Evolutionary conservation across 1,140 invertebrate genomes (phyloP), one percentile per base, ranked within the genome.

Genomic region (Macrosteles quadrilineatus): DNA sequence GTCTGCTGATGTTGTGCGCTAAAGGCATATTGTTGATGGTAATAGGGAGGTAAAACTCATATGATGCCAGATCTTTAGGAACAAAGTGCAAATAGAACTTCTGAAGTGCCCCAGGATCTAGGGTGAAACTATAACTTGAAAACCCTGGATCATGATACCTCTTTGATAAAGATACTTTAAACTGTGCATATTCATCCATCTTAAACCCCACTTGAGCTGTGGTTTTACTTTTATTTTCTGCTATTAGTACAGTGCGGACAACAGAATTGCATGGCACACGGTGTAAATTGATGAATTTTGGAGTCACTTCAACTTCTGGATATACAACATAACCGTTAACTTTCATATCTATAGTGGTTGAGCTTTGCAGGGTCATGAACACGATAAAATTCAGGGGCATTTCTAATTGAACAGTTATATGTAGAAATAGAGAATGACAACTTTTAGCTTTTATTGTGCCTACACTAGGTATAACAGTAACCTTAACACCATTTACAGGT

Each of bases 81-180:
- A 43, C 45, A 66, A 73, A 73, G 30, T 73, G 72, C 12, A 73
- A 63, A 63, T 68, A 73, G 14, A 73, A 67, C 3, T 63, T 43
- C 25, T 55, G 62, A 6, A 19, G 1, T 12, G 65, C 64, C 19
- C 50, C 32, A 1, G 45, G 25, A 6, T 59, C 40, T 27, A 72
- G 23, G n/a, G 23, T 30, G 1, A 43, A 45, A 23, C 68, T 25
- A 4, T 27, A 6, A 29, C 57, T 40, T 1, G 23, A 19, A 25
- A 64, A 23, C 21, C 40, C 57, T 36, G 57, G 57, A 64, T 63
- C 32, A 32, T 64, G 36, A 19, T 40, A 25, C n/a, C 43, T 63
- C 23, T 63, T 63, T 1, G 68, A 70, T 11, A 30, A 27, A 2
- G 68, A 70, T 19, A 70, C 19, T 64, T 64, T 70, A 6, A 70